Percentiles rank a stretch among this genome's conserved stretches.
Evolutionary conservation across 2,113 vertebrate species (phyloP).

Genomic region (Gorsachius goisagi): DNA sequence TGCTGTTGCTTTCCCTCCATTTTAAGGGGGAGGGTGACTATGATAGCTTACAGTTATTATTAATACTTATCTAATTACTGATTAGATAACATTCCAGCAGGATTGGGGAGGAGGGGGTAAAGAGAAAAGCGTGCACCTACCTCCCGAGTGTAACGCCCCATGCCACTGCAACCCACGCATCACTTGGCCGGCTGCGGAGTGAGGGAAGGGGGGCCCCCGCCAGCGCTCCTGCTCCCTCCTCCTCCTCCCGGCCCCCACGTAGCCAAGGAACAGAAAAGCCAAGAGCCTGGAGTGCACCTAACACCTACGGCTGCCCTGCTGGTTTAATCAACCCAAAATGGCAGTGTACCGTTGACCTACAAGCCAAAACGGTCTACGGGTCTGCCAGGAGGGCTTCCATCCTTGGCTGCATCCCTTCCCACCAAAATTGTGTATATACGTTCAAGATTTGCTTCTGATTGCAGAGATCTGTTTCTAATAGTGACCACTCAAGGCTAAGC

Average conservation of each 20-base stretch:
- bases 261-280: neutral
- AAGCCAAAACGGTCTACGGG: neutral
- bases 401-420: neutral
- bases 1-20: neutral
- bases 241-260: neutral
- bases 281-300: neutral
- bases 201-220: neutral
- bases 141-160: neutral
- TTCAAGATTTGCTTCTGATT: conserved; percentile 3
- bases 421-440: neutral
- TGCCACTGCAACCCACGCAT: rapidly evolving
- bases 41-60: neutral
- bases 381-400: neutral
- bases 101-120: neutral
- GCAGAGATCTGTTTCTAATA: neutral
- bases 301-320: rapidly evolving
- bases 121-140: neutral
- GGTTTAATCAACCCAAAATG: neutral
- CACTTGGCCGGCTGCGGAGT: neutral
- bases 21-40: neutral
- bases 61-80: neutral
- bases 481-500: neutral
- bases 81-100: conserved; percentile 7
- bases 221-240: neutral
- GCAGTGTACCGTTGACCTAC: neutral